Conservation (phyloP, 2,797 vertebrate species). For the Chelon labrosus region DNA sequence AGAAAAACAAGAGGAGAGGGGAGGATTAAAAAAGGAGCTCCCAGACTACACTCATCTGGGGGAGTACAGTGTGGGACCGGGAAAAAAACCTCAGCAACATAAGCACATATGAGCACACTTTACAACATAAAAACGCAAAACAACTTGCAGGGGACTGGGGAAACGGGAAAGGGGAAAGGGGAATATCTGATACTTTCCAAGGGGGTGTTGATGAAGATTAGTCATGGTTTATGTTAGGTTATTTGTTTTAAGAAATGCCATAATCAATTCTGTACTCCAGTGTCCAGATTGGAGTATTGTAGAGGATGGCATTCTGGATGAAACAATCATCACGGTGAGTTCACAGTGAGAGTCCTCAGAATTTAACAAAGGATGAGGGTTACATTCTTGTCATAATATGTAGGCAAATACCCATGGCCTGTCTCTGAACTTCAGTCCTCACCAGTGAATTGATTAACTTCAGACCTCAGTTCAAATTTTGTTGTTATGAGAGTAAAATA, state of each 20-base stretch:
- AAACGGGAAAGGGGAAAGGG: too few relatives aligned
- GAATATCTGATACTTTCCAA: too few relatives aligned
- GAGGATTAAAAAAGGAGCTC: too few relatives aligned
- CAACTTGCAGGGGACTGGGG: too few relatives aligned
- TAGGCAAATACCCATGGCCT: not conserved
- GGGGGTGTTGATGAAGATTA: not conserved
- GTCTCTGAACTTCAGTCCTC: not conserved
- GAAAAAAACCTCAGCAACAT: too few relatives aligned
- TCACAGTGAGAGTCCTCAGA: constrained; percentile 41
- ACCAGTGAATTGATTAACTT: not conserved
- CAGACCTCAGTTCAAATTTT: constrained; percentile 3
- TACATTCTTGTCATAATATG: constrained; percentile 6
- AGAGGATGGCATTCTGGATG: not conserved
- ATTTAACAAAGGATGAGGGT: constrained; percentile 12
- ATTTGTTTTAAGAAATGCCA: not conserved
- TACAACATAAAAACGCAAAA: too few relatives aligned
- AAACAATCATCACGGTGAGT: constrained; percentile 20
- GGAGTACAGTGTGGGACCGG: too few relatives aligned
- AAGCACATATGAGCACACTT: too few relatives aligned
- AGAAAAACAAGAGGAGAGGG: too few relatives aligned
- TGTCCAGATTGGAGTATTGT: too few relatives aligned
- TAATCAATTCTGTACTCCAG: not conserved
- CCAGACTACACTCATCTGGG: too few relatives aligned
- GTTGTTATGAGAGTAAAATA: constrained; percentile 2
- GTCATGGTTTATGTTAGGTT: not conserved